Conservation (phyloP, 2,888 invertebrate species). For the Eilema depressum region DNA sequence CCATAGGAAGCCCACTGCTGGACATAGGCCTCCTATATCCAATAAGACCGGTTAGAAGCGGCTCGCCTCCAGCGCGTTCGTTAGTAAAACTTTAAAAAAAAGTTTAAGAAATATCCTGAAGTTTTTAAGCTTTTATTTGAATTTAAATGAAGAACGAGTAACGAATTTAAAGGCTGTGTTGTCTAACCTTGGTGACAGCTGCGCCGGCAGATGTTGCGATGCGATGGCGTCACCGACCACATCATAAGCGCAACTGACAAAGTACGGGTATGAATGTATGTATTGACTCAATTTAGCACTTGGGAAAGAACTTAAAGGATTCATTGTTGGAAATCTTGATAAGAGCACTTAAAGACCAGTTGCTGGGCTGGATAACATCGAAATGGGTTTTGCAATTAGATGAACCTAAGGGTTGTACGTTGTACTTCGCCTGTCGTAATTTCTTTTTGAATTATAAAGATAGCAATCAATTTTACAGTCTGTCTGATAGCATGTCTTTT, state of each 20-base stretch:
- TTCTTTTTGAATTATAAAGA: background rate
- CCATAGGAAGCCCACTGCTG: no score
- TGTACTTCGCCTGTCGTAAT: background rate
- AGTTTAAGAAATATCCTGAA: background rate
- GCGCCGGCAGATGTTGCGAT: slow-evolving; percentile 63
- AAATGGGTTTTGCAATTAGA: background rate
- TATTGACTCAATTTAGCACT: slow-evolving; percentile 23
- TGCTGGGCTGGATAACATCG: background rate
- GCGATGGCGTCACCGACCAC: slow-evolving; percentile 58
- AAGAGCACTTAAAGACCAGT: background rate
- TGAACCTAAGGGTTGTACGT: background rate
- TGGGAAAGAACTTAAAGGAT: slow-evolving; percentile 15
- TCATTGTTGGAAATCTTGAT: slow-evolving; percentile 13
- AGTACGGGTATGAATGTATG: slow-evolving; percentile 25
- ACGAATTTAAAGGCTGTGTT: slow-evolving; percentile 45
- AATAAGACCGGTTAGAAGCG: background rate
- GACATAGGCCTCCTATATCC: no score
- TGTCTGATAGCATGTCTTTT: background rate
- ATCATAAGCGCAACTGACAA: slow-evolving; percentile 50
- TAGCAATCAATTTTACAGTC: background rate
- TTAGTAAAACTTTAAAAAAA: background rate
- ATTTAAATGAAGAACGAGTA: slow-evolving; percentile 42
- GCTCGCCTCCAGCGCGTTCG: no score
- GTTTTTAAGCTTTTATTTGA: slow-evolving; percentile 37
- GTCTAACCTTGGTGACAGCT: slow-evolving; percentile 64